Percentiles rank a stretch among this genome's conserved stretches.
phyloP scores from a whole-genome alignment of 2,888 invertebrate species.

The Maniola hyperantus region DNA sequence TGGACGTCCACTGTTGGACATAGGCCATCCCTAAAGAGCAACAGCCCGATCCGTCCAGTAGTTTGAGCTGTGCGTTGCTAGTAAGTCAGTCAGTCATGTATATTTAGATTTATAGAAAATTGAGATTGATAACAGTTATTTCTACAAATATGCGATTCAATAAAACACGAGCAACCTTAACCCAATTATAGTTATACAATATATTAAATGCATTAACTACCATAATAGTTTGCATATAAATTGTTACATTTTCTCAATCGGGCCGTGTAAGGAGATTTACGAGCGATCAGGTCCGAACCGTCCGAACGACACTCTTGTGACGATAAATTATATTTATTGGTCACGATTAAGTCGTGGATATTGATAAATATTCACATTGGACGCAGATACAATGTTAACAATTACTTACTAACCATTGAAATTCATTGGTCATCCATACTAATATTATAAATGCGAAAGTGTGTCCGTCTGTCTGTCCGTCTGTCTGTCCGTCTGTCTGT shows the following conservation, averaged over 20 bases:
- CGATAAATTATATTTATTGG: constrained; percentile 18
- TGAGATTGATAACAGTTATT: neutral
- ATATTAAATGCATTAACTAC: constrained; percentile 16
- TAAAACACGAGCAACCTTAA: constrained; percentile 27
- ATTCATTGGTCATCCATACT: neutral
- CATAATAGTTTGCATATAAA: constrained; percentile 33
- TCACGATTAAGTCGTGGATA: constrained; percentile 19
- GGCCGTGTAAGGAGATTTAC: constrained; percentile 25
- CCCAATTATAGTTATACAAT: constrained; percentile 24
- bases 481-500: no score
- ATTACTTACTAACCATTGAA: neutral
- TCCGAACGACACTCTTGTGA: constrained; percentile 17
- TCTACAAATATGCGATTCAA: neutral
- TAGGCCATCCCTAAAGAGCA: no score
- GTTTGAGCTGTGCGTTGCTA: no score
- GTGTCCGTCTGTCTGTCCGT: no score
- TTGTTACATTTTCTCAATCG: constrained; percentile 34
- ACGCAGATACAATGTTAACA: neutral
- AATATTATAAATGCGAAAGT: no score
- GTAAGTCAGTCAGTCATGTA: no score
- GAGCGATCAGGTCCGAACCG: constrained; percentile 17
- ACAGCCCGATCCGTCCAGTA: no score
- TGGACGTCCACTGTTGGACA: no score
- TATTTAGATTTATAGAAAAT: neutral
- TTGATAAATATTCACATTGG: neutral